A percentile compares a stretch with the other conserved stretches of the same genome.
Evolutionary conservation across 2,797 vertebrate species (phyloP).

Genomic region (Gallinago stenura): DNA sequence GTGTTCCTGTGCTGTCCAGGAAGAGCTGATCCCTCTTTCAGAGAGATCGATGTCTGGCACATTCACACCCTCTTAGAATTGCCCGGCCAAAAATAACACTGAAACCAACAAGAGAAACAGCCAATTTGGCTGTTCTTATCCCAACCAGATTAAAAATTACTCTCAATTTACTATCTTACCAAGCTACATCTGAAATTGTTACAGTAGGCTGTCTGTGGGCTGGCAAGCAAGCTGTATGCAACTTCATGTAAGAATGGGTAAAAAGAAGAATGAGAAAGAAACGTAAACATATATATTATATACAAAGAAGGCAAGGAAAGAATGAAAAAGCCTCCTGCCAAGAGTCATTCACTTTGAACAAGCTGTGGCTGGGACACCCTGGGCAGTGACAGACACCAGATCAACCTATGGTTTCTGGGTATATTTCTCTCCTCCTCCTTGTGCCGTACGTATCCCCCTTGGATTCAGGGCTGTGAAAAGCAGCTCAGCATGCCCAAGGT

Average conservation of each 20-base stretch:
- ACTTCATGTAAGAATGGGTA: accelerated
- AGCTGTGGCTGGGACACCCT: not conserved
- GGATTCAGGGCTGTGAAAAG: not conserved
- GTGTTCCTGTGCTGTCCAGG: not conserved
- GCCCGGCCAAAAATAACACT: not conserved
- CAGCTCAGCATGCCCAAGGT: not conserved
- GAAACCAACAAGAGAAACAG: not conserved
- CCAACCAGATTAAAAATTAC: slow-evolving; percentile 16
- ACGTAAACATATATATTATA: not conserved
- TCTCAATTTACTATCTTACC: not conserved
- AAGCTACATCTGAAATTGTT: not conserved
- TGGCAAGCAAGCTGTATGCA: not conserved
- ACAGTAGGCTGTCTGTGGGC: not conserved
- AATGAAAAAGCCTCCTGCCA: not conserved
- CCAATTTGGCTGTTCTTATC: not conserved
- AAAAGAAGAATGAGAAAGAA: not conserved
- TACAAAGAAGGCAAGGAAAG: not conserved
- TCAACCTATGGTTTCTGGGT: not conserved
- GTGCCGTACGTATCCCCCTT: accelerated
- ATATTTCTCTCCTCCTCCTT: not conserved
- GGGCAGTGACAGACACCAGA: not conserved
- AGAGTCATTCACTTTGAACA: not conserved
- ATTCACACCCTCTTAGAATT: not conserved
- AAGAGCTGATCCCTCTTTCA: not conserved
- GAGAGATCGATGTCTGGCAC: not conserved